These are phyloP conservation scores for Phainopepla nitens DNA, from an alignment of 2,113 vertebrate species.

Conservation along the genomic window DNA sequence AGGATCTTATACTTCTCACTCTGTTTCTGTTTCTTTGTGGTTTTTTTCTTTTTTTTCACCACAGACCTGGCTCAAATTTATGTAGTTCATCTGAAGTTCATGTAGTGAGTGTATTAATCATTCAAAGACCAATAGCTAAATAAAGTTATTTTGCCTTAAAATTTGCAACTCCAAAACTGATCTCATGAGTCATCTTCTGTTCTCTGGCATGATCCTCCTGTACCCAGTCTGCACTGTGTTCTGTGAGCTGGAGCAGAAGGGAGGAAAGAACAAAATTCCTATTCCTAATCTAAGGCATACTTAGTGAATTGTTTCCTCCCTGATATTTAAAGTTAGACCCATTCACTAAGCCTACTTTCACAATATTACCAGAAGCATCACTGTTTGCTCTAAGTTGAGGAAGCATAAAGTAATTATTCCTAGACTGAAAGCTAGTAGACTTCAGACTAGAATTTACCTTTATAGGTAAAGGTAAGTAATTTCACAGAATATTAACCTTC, in stretches of 20 bases:
- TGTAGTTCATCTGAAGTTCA: constrained; percentile 35
- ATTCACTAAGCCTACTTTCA: neutral
- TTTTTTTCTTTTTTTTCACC: neutral
- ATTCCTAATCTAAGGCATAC: neutral
- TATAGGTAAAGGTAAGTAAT: constrained; percentile 11
- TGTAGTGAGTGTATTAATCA: neutral
- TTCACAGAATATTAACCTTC: neutral
- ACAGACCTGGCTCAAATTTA: neutral
- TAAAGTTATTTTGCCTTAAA: neutral
- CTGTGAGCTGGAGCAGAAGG: neutral
- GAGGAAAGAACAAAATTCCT: neutral
- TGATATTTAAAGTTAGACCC: neutral
- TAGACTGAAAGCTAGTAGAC: neutral
- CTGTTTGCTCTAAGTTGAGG: neutral
- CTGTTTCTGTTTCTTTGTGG: neutral
- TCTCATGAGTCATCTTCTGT: neutral
- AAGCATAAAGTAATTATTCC: neutral
- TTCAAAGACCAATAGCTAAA: neutral
- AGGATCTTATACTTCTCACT: neutral
- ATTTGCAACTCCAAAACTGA: neutral
- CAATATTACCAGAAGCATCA: neutral
- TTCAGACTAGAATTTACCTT: constrained; percentile 2
- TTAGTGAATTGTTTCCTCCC: neutral
- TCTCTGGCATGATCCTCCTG: neutral
- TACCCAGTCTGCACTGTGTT: neutral